Evolutionary conservation across 2,888 invertebrate genomes (phyloP).

Genomic region (Mamestra brassicae): DNA sequence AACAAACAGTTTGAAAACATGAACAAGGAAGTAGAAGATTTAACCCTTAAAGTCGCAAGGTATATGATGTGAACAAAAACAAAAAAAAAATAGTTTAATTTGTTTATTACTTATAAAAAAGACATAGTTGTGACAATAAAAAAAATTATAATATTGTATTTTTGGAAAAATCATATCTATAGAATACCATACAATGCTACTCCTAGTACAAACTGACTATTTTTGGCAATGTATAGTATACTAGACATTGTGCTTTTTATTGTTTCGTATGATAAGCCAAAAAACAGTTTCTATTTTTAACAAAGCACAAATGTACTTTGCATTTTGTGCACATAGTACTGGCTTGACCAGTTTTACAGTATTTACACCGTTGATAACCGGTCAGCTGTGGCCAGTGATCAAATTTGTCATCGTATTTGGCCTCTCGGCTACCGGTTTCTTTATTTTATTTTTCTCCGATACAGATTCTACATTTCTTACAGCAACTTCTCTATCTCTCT

Average conservation of each 20-base stretch:
- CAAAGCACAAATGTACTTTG: constrained; percentile 48
- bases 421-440: constrained; percentile 52
- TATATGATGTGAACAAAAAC: neutral
- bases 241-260: neutral
- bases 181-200: neutral
- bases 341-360: constrained; percentile 57
- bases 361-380: constrained; percentile 58
- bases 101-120: neutral
- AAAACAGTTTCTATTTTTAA: constrained; percentile 54
- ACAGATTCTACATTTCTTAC: constrained; percentile 19
- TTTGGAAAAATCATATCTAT: neutral
- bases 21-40: too few species aligned
- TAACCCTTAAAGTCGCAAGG: neutral
- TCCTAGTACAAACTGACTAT: neutral
- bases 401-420: constrained; percentile 48
- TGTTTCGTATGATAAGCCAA: constrained; percentile 15
- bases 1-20: too few species aligned
- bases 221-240: neutral
- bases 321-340: constrained; percentile 61
- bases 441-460: too few species aligned
- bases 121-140: neutral
- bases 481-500: constrained; percentile 27
- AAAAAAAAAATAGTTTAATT: neutral
- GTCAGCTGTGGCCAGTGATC: constrained; percentile 58
- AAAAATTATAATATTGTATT: neutral